phyloP scores from a whole-genome alignment of 2,113 vertebrate species.

The Rattus rattus region DNA sequence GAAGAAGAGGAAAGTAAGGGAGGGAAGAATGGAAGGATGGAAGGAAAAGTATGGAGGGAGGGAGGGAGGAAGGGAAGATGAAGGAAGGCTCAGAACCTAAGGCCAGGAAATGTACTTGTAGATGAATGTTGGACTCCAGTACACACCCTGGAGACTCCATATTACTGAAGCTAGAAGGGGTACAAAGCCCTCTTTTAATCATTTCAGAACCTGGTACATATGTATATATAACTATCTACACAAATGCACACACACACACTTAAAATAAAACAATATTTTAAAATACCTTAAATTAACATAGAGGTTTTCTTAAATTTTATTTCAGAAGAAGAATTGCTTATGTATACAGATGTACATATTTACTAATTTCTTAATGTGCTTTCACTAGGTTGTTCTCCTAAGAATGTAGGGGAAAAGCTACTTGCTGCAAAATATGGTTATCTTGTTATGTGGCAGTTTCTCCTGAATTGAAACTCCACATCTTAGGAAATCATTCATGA shows the following conservation, averaged over 20 bases:
- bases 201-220: background rate
- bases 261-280: background rate
- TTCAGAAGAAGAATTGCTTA: background rate
- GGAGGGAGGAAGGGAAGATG: background rate
- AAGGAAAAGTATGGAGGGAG: background rate
- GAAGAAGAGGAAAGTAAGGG: too few relatives aligned
- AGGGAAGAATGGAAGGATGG: too few relatives aligned
- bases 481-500: too few relatives aligned
- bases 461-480: background rate
- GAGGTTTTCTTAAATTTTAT: background rate
- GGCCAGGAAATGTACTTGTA: background rate
- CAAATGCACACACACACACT: background rate
- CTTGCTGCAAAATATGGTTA: too few relatives aligned
- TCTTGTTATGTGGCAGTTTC: background rate
- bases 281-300: background rate
- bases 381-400: background rate
- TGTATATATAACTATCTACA: background rate
- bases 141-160: background rate
- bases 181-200: background rate
- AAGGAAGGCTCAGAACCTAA: background rate
- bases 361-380: background rate
- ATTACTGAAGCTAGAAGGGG: background rate
- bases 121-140: background rate
- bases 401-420: background rate
- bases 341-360: background rate